phyloP scores from a whole-genome alignment of 2,113 vertebrate species.

The Petroica traversi region DNA sequence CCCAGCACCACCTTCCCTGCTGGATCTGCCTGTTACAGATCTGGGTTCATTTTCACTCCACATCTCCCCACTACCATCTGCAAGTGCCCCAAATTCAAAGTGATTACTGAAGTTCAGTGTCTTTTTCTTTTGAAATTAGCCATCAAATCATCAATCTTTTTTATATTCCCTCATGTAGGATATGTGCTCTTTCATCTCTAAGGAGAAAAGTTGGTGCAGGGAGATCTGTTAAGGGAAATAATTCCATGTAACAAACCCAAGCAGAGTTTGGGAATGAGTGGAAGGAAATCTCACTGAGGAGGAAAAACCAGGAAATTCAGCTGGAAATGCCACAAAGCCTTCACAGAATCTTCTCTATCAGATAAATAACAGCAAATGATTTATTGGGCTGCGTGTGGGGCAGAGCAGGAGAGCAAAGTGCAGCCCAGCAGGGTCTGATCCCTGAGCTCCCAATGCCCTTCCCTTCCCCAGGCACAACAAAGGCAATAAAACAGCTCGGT shows the following conservation, averaged over 20 bases:
- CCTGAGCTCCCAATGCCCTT: background rate
- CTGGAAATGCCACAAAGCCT: background rate
- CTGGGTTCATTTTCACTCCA: background rate
- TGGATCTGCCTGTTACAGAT: background rate
- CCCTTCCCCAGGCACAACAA: background rate
- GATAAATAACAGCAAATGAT: fast-evolving
- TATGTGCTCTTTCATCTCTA: background rate
- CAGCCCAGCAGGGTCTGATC: background rate
- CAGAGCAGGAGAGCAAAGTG: fast-evolving
- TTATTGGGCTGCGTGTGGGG: background rate
- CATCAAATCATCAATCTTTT: background rate
- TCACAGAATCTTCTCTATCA: background rate
- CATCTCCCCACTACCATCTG: background rate
- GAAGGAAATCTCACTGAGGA: background rate
- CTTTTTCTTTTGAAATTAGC: background rate
- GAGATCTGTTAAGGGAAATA: background rate
- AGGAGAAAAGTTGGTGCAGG: fast-evolving
- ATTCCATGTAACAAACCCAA: background rate
- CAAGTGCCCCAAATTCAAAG: background rate
- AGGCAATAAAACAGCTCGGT: background rate
- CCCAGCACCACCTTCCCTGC: background rate
- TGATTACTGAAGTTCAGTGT: background rate
- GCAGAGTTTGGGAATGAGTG: fast-evolving
- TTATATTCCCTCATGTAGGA: background rate
- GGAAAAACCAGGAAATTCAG: background rate